Percentiles rank a stretch among this genome's conserved stretches.
phyloP scores from a whole-genome alignment of 2,888 invertebrate species.

The Cheilosia grossa region DNA sequence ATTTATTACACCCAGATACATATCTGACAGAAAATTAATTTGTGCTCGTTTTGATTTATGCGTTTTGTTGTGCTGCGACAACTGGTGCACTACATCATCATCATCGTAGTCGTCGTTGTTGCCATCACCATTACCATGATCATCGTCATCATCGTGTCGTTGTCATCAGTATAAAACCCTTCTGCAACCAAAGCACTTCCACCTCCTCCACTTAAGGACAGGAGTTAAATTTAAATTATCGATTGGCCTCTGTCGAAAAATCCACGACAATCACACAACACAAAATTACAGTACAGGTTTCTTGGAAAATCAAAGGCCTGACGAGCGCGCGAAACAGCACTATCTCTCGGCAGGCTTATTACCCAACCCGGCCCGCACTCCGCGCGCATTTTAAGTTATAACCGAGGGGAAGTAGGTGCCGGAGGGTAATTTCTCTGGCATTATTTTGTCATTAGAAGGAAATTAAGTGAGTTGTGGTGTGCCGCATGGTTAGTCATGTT shows the following conservation, averaged over 20 bases:
- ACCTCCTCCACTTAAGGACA: conserved; percentile 3
- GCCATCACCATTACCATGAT: conserved; percentile 21
- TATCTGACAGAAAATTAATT: conserved; percentile 75
- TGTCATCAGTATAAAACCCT: conserved; percentile 44
- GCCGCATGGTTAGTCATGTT: conserved; percentile 72
- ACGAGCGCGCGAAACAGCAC: background rate
- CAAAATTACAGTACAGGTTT: conserved; percentile 24
- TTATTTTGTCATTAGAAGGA: conserved; percentile 74
- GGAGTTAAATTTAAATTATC: conserved; percentile 59
- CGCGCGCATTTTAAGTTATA: conserved; percentile 37
- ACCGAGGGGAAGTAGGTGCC: conserved; percentile 17
- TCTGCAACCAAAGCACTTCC: conserved; percentile 55
- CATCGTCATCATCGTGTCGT: conserved; percentile 31
- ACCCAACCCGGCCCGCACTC: background rate
- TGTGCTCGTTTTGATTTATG: conserved; percentile 74
- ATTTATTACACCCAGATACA: conserved; percentile 74
- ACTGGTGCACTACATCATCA: conserved; percentile 73
- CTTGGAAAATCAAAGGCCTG: conserved; percentile 16
- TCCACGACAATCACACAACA: conserved; percentile 6
- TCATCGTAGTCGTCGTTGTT: conserved; percentile 49
- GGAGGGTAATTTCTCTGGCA: conserved; percentile 65
- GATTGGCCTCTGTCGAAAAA: conserved; percentile 56
- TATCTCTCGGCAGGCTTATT: conserved; percentile 6
- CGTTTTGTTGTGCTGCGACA: conserved; percentile 72
- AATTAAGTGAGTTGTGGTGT: conserved; percentile 70